phyloP scores from a whole-genome alignment of 1,140 invertebrate genomes.

The Daktulosphaira vitifoliae region DNA sequence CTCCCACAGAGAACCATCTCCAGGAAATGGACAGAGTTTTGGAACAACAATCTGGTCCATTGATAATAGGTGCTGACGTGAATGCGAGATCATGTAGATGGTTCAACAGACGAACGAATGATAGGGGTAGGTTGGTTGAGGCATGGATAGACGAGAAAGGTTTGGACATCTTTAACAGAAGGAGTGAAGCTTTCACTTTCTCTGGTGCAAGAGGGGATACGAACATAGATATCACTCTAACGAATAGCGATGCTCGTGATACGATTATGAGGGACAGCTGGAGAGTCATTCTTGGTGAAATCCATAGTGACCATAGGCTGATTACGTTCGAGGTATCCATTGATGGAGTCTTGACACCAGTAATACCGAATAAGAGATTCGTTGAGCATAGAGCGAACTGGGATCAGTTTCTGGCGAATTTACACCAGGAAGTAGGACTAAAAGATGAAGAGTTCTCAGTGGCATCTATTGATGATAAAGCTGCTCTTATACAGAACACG shows the following conservation, averaged over 20 bases:
- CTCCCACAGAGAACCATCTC: not conserved
- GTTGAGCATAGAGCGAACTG: not conserved
- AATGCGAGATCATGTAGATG: not conserved
- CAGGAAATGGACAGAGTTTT: not conserved
- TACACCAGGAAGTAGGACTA: not conserved
- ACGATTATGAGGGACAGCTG: no score
- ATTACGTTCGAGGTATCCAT: not conserved
- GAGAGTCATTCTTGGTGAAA: not conserved
- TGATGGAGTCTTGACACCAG: no score
- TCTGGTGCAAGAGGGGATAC: not conserved
- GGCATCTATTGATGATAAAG: no score
- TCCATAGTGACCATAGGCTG: not conserved
- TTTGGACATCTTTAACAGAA: not conserved
- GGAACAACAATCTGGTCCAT: not conserved
- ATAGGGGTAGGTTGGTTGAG: not conserved
- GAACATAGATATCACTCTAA: not conserved
- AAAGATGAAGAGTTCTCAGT: not conserved
- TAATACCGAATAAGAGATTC: not conserved
- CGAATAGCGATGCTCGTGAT: not conserved
- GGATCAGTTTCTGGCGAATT: not conserved
- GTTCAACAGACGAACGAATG: not conserved
- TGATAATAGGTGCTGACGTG: not conserved
- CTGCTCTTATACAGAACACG: not conserved
- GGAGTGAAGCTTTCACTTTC: not conserved
- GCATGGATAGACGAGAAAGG: not conserved